A percentile compares a stretch with the other conserved stretches of the same genome.
These are phyloP conservation scores for Macrophya alboannulata DNA, from an alignment of 2,888 invertebrate species.

Conservation along the genomic window DNA sequence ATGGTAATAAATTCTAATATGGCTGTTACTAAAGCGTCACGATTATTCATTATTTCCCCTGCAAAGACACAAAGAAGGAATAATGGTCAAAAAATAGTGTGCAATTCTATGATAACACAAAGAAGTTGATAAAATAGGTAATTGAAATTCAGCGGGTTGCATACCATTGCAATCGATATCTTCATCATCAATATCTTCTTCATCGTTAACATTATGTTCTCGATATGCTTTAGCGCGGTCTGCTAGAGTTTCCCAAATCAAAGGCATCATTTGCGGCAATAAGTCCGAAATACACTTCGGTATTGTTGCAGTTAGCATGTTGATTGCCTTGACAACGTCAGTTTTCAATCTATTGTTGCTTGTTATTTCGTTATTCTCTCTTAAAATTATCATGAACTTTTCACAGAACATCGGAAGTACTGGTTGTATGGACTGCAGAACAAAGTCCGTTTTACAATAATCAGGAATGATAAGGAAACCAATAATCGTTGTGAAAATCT, in stretches of 20 bases:
- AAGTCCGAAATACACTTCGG: constrained; percentile 83
- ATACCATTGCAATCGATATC: constrained; percentile 83
- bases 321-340: constrained; percentile 83
- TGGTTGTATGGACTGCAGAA: constrained; percentile 82
- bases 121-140: background rate
- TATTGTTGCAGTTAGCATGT: constrained; percentile 82
- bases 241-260: constrained; percentile 84
- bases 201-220: constrained; percentile 78
- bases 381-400: constrained; percentile 82
- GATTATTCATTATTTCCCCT: constrained; percentile 83
- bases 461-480: constrained; percentile 80
- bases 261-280: constrained; percentile 82
- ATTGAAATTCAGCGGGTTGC: constrained; percentile 61
- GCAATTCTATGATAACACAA: background rate
- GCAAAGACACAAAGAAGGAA: constrained; percentile 60
- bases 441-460: constrained; percentile 80
- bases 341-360: constrained; percentile 83
- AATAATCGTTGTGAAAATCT: constrained; percentile 83
- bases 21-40: constrained; percentile 83
- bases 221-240: constrained; percentile 84
- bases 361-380: constrained; percentile 80
- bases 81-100: background rate
- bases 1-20: constrained; percentile 82
- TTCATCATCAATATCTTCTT: constrained; percentile 69
- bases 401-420: constrained; percentile 83